Conservation (phyloP, 2,113 vertebrate species). For the Eulemur rufifrons region DNA sequence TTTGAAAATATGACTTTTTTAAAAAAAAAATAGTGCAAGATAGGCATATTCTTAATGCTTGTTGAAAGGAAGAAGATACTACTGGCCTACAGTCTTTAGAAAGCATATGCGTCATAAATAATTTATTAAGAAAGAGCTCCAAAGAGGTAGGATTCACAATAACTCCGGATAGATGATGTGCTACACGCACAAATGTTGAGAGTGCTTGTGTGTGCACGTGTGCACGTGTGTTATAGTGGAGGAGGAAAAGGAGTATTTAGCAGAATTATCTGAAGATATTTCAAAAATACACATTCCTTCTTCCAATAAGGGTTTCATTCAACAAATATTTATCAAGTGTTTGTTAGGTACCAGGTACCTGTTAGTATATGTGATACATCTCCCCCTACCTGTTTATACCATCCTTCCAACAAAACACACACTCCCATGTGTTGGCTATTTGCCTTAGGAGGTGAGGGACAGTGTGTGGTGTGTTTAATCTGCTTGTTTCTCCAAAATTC, state of each 20-base stretch:
- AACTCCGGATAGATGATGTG: background rate
- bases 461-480: background rate
- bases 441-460: background rate
- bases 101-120: background rate
- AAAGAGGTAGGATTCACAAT: background rate
- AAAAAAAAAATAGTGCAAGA: background rate
- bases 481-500: background rate
- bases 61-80: background rate
- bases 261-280: background rate
- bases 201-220: fast-evolving
- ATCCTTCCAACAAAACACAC: background rate
- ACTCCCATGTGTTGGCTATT: background rate
- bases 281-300: background rate
- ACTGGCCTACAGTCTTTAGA: background rate
- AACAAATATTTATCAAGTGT: background rate
- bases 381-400: background rate
- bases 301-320: background rate
- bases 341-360: background rate
- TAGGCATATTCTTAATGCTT: background rate
- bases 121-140: background rate
- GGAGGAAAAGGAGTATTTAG: background rate
- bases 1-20: background rate
- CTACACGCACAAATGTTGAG: background rate
- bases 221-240: fast-evolving
- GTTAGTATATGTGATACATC: fast-evolving